Conservation (phyloP, 1,140 invertebrate species). For the Lamellibrachia luymesi region DNA sequence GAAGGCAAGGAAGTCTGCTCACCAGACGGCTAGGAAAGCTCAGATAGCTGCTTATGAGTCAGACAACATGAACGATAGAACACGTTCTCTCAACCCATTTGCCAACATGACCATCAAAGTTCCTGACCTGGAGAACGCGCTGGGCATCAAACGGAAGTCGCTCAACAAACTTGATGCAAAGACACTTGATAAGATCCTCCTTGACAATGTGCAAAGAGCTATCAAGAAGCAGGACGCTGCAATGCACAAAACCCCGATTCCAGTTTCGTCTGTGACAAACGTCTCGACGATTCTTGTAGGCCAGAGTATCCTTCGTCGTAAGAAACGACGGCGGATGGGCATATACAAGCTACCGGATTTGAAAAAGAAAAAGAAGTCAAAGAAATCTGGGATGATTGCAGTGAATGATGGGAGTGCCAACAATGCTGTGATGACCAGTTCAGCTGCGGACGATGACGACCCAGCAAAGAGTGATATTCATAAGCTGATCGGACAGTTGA, state of each 20-base stretch:
- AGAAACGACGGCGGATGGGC: not conserved
- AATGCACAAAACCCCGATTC: not conserved
- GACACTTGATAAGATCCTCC: constrained; percentile 21
- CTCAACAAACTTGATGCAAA: constrained; percentile 19
- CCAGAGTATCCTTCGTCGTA: not conserved
- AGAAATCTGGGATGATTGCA: not conserved
- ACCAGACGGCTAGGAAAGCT: not conserved
- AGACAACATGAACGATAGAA: not conserved
- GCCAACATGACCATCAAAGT: constrained; percentile 18
- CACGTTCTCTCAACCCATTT: not conserved
- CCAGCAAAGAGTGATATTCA: not conserved
- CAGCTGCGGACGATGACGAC: not conserved
- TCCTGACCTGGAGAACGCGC: constrained; percentile 16
- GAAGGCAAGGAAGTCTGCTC: not conserved
- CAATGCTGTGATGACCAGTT: not conserved
- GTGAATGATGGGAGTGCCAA: not conserved
- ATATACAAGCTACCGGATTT: constrained; percentile 9
- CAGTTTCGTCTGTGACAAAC: not conserved
- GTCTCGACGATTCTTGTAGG: not conserved
- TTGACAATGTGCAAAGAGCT: not conserved
- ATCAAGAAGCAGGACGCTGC: not conserved
- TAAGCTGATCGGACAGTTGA: not conserved
- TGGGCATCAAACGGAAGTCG: constrained; percentile 19
- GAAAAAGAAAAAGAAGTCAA: constrained; percentile 4
- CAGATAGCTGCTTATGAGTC: not conserved